Evolutionary conservation across 2,888 invertebrate genomes (phyloP).

Genomic region (Globia sparganii): DNA sequence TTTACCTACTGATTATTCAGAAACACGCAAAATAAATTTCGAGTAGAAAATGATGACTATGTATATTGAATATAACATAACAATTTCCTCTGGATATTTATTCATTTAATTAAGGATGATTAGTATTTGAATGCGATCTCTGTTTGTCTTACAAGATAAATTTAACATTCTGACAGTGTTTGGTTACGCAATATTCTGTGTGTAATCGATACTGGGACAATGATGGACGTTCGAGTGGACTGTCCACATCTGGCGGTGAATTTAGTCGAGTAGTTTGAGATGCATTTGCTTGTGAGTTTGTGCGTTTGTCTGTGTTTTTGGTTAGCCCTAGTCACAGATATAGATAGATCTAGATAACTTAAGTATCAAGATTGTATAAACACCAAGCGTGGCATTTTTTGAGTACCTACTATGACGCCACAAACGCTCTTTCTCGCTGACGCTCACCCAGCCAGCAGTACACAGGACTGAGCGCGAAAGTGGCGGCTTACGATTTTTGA

Average conservation of each 20-base stretch:
- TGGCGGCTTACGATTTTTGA: too few species aligned
- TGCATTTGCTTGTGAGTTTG: not conserved
- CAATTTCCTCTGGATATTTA: conserved; percentile 24
- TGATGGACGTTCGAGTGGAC: conserved; percentile 34
- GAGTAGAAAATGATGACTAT: too few species aligned
- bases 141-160: conserved; percentile 56
- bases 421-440: too few species aligned
- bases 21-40: too few species aligned
- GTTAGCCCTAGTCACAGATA: not conserved
- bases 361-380: too few species aligned
- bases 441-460: too few species aligned
- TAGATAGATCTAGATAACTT: too few species aligned
- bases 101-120: conserved; percentile 44
- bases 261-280: conserved; percentile 15
- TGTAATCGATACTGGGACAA: conserved; percentile 42
- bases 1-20: too few species aligned
- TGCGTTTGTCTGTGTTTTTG: not conserved
- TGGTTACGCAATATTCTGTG: conserved; percentile 39
- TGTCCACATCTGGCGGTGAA: conserved; percentile 39
- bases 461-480: too few species aligned
- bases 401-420: too few species aligned
- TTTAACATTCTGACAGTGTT: conserved; percentile 57
- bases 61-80: too few species aligned
- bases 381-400: too few species aligned
- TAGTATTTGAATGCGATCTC: conserved; percentile 34